Conservation (phyloP, 2,888 invertebrate species). For the Trichopoda pennipes region DNA sequence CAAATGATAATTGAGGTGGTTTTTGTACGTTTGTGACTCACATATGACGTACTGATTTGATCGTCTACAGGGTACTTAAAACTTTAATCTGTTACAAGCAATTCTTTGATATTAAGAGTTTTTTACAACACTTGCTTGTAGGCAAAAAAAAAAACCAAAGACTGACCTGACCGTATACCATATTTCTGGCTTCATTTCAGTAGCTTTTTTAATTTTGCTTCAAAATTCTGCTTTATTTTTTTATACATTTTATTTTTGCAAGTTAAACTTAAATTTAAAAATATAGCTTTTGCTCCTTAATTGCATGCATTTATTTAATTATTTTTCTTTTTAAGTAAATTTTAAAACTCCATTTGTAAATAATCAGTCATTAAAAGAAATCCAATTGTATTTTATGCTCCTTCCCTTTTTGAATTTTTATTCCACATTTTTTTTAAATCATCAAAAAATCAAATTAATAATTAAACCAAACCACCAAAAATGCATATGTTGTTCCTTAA, state of each 20-base stretch:
- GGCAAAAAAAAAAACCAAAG: no score
- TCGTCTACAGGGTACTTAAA: no score
- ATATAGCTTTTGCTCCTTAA: slow-evolving; percentile 8
- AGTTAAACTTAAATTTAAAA: background rate
- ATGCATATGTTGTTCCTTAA: slow-evolving; percentile 33
- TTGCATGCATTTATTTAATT: slow-evolving; percentile 36
- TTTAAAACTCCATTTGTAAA: slow-evolving; percentile 65
- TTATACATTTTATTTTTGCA: background rate
- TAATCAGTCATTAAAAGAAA: slow-evolving; percentile 63
- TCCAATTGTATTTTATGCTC: slow-evolving; percentile 68
- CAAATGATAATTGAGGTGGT: no score
- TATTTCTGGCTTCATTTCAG: no score
- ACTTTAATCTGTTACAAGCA: no score
- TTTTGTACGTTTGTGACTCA: no score
- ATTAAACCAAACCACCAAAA: slow-evolving; percentile 49
- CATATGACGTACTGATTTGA: no score
- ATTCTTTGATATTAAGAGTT: no score
- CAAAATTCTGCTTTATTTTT: background rate
- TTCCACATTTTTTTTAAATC: slow-evolving; percentile 57
- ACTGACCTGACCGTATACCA: no score
- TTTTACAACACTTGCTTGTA: no score
- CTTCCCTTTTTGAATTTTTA: slow-evolving; percentile 65
- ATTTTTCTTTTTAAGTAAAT: slow-evolving; percentile 21
- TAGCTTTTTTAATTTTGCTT: background rate
- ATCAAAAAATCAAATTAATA: slow-evolving; percentile 54